A percentile compares a stretch with the other conserved stretches of the same genome.
Conservation (phyloP, 2,797 vertebrate genomes). For the Gymnopithys bicolor region DNA sequence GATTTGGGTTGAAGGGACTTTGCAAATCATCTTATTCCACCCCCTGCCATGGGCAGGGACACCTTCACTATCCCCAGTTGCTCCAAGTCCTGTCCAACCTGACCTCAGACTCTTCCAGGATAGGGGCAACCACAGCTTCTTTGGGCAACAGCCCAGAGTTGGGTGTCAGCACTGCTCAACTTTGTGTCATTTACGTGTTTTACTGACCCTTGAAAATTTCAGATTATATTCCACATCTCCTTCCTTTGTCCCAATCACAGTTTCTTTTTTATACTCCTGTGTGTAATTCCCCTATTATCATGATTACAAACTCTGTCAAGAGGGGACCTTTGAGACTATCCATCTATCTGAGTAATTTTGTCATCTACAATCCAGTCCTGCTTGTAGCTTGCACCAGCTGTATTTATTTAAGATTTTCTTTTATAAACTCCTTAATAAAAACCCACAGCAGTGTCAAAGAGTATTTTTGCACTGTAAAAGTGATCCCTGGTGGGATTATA, state of each 20-base stretch:
- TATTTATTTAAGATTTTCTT: constrained; percentile 65
- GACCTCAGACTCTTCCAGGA: not conserved
- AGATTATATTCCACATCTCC: not conserved
- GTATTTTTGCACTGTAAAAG: constrained; percentile 25
- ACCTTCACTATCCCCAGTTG: rapidly evolving
- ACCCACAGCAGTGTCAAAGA: constrained; percentile 5
- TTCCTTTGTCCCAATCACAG: not conserved
- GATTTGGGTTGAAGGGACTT: not conserved
- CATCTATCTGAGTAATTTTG: constrained; percentile 28
- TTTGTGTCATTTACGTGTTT: not conserved
- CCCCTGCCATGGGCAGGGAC: not conserved
- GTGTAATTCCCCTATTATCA: not conserved
- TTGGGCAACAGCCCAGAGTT: too few relatives aligned
- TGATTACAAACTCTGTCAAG: not conserved
- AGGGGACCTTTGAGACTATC: not conserved
- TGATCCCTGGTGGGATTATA: constrained; percentile 29
- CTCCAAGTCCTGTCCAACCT: rapidly evolving
- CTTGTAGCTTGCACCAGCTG: constrained; percentile 53
- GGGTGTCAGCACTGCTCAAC: rapidly evolving
- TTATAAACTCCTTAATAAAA: constrained; percentile 56
- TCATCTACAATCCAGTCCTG: constrained; percentile 27
- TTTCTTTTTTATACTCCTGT: not conserved
- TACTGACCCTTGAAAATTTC: not conserved
- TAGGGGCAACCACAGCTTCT: too few relatives aligned
- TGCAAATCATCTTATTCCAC: not conserved